A percentile compares a stretch with the other conserved stretches of the same genome.
Evolutionary conservation across 2,797 vertebrate genomes (phyloP).

Genomic region (Moxostoma hubbsi): DNA sequence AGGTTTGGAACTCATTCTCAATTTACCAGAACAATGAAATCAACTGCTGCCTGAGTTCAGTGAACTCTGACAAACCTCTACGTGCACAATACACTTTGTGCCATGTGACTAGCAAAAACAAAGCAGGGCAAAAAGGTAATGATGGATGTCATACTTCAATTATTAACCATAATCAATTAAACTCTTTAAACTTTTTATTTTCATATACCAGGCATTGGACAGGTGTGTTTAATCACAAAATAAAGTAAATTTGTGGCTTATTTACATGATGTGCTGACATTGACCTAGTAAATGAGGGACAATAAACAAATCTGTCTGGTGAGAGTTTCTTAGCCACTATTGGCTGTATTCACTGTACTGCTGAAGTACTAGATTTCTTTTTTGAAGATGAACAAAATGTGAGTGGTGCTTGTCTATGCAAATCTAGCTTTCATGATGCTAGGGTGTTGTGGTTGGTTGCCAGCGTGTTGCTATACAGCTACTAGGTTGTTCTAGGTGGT

Average conservation of each 20-base stretch:
- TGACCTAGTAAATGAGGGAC: neutral
- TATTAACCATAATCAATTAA: slow-evolving; percentile 16
- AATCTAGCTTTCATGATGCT: too few species aligned
- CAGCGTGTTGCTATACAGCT: too few species aligned
- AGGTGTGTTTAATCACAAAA: neutral
- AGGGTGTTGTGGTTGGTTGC: too few species aligned
- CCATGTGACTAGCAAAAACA: slow-evolving; percentile 3
- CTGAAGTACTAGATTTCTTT: too few species aligned
- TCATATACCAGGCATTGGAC: neutral
- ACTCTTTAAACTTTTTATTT: neutral
- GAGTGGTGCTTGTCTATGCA: too few species aligned
- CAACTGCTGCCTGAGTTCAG: neutral
- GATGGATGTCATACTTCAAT: slow-evolving; percentile 22
- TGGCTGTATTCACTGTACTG: too few species aligned
- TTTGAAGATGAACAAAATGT: too few species aligned
- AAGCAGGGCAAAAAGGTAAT: neutral
- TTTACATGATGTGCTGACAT: neutral
- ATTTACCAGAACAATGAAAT: slow-evolving; percentile 16
- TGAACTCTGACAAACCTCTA: neutral
- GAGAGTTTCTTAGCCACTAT: too few species aligned
- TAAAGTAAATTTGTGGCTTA: too few species aligned
- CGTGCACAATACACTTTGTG: neutral
- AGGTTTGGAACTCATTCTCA: slow-evolving; percentile 13
- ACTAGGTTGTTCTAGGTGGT: too few species aligned
- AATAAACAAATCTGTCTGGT: neutral